Conservation (phyloP, 2,888 invertebrate species). For the Lithophane ornitopus region DNA sequence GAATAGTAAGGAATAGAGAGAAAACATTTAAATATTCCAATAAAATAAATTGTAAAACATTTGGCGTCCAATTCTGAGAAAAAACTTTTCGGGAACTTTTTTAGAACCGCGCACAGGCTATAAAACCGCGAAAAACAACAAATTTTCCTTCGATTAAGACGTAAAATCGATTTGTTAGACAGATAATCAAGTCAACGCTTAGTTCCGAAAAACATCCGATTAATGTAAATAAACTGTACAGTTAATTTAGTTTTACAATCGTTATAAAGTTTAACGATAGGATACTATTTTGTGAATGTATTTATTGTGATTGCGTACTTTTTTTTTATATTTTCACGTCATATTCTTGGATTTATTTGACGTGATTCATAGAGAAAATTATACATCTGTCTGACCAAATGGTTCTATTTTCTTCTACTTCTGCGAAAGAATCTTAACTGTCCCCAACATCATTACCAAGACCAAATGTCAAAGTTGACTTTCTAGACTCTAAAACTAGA, state of each 20-base stretch:
- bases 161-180: constrained; percentile 75
- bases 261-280: constrained; percentile 66
- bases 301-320: constrained; percentile 54
- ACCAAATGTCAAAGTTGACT: constrained; percentile 47
- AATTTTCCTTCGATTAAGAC: constrained; percentile 75
- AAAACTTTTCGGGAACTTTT: constrained; percentile 21
- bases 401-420: constrained; percentile 2
- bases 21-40: constrained; percentile 21
- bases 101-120: constrained; percentile 48
- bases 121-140: constrained; percentile 67
- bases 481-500: constrained; percentile 45
- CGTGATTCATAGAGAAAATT: constrained; percentile 23
- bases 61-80: constrained; percentile 12
- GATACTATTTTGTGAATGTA: constrained; percentile 53
- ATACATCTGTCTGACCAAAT: constrained; percentile 6
- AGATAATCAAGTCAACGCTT: constrained; percentile 75
- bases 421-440: constrained; percentile 17
- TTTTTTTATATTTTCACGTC: constrained; percentile 38
- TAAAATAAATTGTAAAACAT: constrained; percentile 19
- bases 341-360: constrained; percentile 31
- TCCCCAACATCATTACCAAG: background rate
- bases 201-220: constrained; percentile 73
- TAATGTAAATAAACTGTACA: constrained; percentile 74
- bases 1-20: constrained; percentile 23
- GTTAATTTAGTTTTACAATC: constrained; percentile 73